Evolutionary conservation across 2,797 vertebrate species (phyloP), one percentile per base, ranked within the genome.

Genomic region (Hippocampus kuda): DNA sequence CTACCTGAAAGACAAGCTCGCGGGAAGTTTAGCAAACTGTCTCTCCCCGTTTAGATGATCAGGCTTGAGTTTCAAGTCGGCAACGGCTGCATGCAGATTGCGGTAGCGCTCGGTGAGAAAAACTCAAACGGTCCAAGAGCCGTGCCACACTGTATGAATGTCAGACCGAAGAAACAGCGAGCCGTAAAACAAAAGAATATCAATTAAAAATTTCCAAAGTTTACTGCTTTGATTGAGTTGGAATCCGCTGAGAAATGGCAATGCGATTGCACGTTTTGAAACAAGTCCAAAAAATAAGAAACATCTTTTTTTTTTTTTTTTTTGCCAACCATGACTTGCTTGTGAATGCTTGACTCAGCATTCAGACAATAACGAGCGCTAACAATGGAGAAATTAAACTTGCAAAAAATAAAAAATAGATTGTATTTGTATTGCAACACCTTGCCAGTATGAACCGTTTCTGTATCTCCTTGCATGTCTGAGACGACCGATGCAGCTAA

Each of bases 51-150:
- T 9, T 34, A 69, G 82, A 84, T 85, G 75, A 80, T 78, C 64
- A 46, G 80, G 79, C 72, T 85, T 79, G 80, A 79, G 74, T 83
- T 86, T 80, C 81, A 75, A 66, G 67, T 83, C 76, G 60, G 70
- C 53, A 69, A 74, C 76, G 81, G 71, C 74, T 67, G 72, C 75
- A 75, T 70, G 67, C 63, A 46, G 68, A 59, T 68, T 66, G 72
- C 68, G 69, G 80, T 81, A 77, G 73, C n/a, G 18, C 60, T 22
- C 11, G 41, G 30, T 41, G 20, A 62, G 34, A 38, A 41, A 63
- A 44, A 12, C 30, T 15, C 9, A 7, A 11, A 44, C 53, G 12
- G 53, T 24, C 53, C 10, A 54, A 2, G 7, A 54, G 24, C 22
- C 24, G 10, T n/a, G 22, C 22, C 53, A n/a, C 53, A 56, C 9